Conservation (phyloP, 2,797 vertebrate species). For the Coregonus sp. region DNA sequence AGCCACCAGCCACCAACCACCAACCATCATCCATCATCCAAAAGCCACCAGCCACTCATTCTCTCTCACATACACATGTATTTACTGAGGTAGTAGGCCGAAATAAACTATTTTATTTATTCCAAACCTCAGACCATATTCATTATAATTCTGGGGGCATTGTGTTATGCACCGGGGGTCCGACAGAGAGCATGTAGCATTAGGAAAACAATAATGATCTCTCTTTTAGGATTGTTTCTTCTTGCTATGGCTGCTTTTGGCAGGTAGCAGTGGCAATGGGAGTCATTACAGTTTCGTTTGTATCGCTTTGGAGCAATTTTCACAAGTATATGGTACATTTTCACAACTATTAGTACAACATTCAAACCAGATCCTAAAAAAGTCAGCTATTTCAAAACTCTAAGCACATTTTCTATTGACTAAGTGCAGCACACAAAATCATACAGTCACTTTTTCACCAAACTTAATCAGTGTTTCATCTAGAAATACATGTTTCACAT, state of each 20-base stretch:
- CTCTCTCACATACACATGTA: constrained; percentile 9
- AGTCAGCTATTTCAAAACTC: too few species aligned
- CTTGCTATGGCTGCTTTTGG: constrained; percentile 54
- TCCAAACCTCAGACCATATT: constrained; percentile 42
- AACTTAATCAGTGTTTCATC: too few species aligned
- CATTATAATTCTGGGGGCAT: constrained; percentile 60
- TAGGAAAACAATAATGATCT: constrained; percentile 75
- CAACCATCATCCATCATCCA: too few species aligned
- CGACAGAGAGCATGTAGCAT: constrained; percentile 55
- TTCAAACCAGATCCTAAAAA: too few species aligned
- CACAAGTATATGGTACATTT: too few species aligned
- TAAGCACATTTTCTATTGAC: too few species aligned
- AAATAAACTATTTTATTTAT: constrained; percentile 43
- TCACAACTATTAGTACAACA: too few species aligned
- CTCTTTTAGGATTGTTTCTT: constrained; percentile 62
- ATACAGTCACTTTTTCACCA: too few species aligned
- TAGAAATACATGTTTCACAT: too few species aligned
- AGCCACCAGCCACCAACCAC: too few species aligned
- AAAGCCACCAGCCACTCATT: neutral
- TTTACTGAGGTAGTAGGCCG: constrained; percentile 23
- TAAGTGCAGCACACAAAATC: too few species aligned
- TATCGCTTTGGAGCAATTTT: too few species aligned
- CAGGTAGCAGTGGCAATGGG: constrained; percentile 61
- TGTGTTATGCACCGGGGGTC: constrained; percentile 52
- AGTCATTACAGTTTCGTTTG: constrained; percentile 61